Conservation (phyloP, 2,113 vertebrate species). For the Zosterops borbonicus region DNA sequence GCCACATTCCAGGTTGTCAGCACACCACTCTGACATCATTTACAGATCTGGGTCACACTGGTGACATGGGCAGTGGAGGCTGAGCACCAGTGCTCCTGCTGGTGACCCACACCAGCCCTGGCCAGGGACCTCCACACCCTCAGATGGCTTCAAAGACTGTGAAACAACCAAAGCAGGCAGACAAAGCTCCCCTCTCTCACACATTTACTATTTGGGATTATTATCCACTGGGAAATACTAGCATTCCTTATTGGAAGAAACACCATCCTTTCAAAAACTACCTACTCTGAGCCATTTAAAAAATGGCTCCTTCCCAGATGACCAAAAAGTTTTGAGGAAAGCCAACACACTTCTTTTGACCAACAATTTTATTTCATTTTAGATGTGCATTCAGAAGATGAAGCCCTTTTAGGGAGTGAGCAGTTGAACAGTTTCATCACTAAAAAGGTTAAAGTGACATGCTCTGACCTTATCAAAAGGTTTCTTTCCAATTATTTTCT, state of each 20-base stretch:
- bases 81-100: not conserved
- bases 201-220: not conserved
- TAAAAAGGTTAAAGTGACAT: not conserved
- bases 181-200: not conserved
- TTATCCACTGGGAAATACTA: not conserved
- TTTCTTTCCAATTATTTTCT: not conserved
- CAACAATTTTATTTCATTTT: not conserved
- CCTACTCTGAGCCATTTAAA: not conserved
- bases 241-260: not conserved
- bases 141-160: not conserved
- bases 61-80: fast-evolving
- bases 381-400: not conserved
- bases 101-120: not conserved
- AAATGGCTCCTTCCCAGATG: not conserved
- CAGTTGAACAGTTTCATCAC: not conserved
- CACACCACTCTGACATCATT: not conserved
- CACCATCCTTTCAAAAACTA: not conserved
- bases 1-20: not conserved
- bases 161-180: not conserved
- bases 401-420: not conserved
- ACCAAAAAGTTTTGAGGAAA: not conserved
- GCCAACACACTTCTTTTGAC: not conserved
- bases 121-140: not conserved
- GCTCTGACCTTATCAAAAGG: not conserved
- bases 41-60: not conserved